A percentile compares a stretch with the other conserved stretches of the same genome.
Conservation (phyloP, 2,888 invertebrate species). For the Diarsia brunnea region DNA sequence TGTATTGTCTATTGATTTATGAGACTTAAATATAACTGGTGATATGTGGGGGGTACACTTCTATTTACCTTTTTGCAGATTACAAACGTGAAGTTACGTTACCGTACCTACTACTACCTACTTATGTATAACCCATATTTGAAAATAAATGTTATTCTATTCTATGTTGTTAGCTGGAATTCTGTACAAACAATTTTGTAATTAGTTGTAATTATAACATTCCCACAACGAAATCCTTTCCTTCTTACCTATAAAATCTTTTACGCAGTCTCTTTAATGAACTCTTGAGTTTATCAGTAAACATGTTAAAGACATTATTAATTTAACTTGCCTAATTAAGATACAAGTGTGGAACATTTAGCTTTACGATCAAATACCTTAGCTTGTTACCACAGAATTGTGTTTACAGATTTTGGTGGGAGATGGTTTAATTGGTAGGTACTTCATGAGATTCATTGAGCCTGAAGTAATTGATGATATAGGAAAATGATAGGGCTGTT, state of each 20-base stretch:
- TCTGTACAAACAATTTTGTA: constrained; percentile 24
- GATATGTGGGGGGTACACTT: too few species aligned
- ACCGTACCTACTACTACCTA: too few species aligned
- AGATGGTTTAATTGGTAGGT: background rate
- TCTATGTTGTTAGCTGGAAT: too few species aligned
- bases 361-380: constrained; percentile 30
- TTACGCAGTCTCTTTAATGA: constrained; percentile 39
- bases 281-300: constrained; percentile 45
- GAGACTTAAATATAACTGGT: too few species aligned
- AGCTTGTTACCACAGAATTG: background rate
- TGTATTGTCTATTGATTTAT: too few species aligned
- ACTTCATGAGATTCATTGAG: background rate
- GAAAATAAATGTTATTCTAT: too few species aligned
- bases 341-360: constrained; percentile 29
- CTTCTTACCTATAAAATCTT: constrained; percentile 32
- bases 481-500: background rate
- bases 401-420: background rate
- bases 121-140: too few species aligned
- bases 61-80: too few species aligned
- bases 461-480: background rate
- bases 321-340: constrained; percentile 38
- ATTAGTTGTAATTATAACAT: constrained; percentile 25
- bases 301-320: constrained; percentile 47
- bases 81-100: too few species aligned
- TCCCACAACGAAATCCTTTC: background rate